Conservation (phyloP, 2,113 vertebrate species). For the Mesembrinibis cayennensis region DNA sequence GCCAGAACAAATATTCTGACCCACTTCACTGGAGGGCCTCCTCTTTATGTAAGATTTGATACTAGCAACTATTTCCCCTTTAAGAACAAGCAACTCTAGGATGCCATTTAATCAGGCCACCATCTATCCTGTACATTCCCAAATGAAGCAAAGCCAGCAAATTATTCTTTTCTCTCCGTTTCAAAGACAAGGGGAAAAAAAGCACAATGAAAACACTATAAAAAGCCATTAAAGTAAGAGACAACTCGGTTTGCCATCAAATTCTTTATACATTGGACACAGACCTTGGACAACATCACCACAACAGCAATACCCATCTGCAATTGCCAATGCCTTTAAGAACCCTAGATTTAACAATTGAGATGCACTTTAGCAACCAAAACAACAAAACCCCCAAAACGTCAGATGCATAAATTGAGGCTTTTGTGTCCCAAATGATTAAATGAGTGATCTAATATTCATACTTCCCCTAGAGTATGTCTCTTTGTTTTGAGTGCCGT, state of each 20-base stretch:
- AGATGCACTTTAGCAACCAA: not conserved
- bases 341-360: not conserved
- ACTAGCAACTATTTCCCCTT: not conserved
- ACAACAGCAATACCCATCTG: not conserved
- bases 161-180: not conserved
- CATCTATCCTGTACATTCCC: not conserved
- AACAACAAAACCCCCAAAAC: not conserved
- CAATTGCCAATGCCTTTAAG: not conserved
- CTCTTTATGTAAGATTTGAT: not conserved
- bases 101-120: not conserved
- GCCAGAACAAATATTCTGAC: not conserved
- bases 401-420: not conserved
- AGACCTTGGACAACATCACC: not conserved
- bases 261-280: not conserved
- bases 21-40: not conserved
- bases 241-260: not conserved
- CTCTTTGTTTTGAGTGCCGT: conserved; percentile 7
- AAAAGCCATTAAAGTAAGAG: not conserved
- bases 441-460: conserved; percentile 60
- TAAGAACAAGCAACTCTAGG: not conserved
- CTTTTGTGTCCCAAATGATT: not conserved
- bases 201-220: not conserved
- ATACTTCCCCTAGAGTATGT: conserved; percentile 15
- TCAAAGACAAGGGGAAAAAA: not conserved
- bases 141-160: not conserved